Percentiles rank a stretch among this genome's conserved stretches.
Conservation (phyloP, 1,140 invertebrate genomes). For the Oryctes rhinoceros region DNA sequence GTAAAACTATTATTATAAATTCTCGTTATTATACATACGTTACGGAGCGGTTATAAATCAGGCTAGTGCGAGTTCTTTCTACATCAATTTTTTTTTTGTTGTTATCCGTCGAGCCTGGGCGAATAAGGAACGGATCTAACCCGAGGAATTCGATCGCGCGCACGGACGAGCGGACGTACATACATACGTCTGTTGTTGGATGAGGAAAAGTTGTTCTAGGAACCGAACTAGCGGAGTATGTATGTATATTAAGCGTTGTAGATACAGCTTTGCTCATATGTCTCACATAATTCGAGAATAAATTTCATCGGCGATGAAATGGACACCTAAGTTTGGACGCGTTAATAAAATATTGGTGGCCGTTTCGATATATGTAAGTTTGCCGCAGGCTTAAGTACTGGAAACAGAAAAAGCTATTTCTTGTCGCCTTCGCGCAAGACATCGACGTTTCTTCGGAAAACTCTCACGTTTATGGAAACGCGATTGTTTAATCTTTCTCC, state of each 20-base stretch:
- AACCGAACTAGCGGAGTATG: neutral
- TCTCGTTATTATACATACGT: conserved; percentile 36
- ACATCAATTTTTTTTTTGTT: neutral
- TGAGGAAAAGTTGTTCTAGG: conserved; percentile 2
- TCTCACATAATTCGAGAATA: too few species aligned
- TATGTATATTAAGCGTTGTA: conserved; percentile 1
- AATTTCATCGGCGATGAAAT: too few species aligned
- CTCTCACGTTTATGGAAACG: too few species aligned
- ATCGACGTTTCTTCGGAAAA: too few species aligned
- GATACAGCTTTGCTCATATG: neutral
- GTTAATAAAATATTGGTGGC: too few species aligned
- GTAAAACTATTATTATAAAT: conserved; percentile 37
- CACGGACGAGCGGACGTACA: neutral
- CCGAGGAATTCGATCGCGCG: conserved; percentile 21
- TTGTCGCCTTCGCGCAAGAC: too few species aligned
- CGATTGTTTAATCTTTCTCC: too few species aligned
- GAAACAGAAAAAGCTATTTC: too few species aligned
- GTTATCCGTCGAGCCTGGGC: neutral
- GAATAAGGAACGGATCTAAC: conserved; percentile 12
- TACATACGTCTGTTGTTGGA: neutral
- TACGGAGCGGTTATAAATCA: conserved; percentile 11
- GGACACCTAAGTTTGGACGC: too few species aligned
- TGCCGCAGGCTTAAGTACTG: too few species aligned
- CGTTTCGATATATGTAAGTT: too few species aligned
- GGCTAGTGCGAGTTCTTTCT: neutral